Conservation (phyloP, 2,113 vertebrate species). For the Piprites chloris region DNA sequence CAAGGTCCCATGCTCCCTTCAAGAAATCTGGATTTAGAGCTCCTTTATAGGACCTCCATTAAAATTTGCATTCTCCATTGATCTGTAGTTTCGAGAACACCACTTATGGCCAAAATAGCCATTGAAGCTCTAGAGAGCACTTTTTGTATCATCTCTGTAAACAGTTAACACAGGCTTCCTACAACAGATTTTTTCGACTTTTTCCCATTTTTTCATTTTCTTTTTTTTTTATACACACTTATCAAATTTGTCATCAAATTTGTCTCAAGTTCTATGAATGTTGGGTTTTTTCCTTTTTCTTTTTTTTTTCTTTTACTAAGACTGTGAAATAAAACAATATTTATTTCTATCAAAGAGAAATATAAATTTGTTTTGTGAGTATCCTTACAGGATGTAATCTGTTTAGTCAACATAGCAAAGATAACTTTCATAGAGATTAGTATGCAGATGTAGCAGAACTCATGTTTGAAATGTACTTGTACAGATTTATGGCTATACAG, state of each 20-base stretch:
- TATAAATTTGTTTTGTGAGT: neutral
- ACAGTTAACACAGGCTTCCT: neutral
- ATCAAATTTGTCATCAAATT: neutral
- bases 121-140: neutral
- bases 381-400: neutral
- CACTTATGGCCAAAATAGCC: neutral
- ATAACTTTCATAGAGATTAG: neutral
- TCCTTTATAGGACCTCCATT: neutral
- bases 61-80: neutral
- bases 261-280: neutral
- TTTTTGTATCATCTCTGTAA: neutral
- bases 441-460: neutral
- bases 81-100: neutral
- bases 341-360: conserved; percentile 15
- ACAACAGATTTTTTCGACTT: neutral
- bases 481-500: neutral
- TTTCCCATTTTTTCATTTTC: neutral
- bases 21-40: neutral
- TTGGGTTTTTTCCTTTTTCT: neutral
- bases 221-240: neutral
- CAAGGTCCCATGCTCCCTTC: neutral
- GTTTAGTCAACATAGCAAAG: neutral
- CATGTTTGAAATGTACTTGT: neutral
- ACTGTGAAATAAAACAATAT: neutral
- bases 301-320: neutral